Conservation (phyloP, 2,797 vertebrate species). For the Lacerta bilineata region DNA sequence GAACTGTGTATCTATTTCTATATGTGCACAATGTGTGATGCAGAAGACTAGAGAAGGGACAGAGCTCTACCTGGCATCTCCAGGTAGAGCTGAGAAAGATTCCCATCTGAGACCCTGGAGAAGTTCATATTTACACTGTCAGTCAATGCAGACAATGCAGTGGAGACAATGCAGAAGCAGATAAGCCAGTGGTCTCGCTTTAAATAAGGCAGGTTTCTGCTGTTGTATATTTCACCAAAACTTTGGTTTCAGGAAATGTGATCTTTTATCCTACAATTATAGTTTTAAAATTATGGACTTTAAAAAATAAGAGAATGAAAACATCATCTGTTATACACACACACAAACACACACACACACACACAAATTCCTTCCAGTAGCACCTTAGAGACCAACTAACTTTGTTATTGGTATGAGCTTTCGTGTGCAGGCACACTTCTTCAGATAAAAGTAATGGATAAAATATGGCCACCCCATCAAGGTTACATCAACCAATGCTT, state of each 20-base stretch:
- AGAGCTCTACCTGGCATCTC: too few species aligned
- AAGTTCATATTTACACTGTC: background rate
- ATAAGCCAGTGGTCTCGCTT: background rate
- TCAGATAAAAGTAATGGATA: background rate
- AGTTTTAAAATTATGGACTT: background rate
- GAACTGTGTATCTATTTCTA: background rate
- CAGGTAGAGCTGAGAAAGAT: background rate
- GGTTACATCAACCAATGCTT: background rate
- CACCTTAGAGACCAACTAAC: too few species aligned
- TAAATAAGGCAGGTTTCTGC: background rate
- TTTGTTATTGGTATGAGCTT: too few species aligned
- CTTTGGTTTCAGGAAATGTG: constrained; percentile 42
- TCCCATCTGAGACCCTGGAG: background rate
- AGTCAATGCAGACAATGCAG: background rate
- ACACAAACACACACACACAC: too few species aligned
- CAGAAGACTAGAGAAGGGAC: background rate
- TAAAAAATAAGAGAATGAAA: background rate
- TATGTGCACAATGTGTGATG: background rate
- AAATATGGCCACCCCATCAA: background rate
- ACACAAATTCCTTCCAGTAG: too few species aligned
- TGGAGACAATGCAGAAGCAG: background rate
- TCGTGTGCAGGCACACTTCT: too few species aligned
- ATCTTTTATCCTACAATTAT: background rate
- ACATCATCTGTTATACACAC: background rate
- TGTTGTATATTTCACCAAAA: background rate